Evolutionary conservation across 2,888 invertebrate species (phyloP), one percentile per base, ranked within the genome.

Genomic region (Trachelus iudaicus): DNA sequence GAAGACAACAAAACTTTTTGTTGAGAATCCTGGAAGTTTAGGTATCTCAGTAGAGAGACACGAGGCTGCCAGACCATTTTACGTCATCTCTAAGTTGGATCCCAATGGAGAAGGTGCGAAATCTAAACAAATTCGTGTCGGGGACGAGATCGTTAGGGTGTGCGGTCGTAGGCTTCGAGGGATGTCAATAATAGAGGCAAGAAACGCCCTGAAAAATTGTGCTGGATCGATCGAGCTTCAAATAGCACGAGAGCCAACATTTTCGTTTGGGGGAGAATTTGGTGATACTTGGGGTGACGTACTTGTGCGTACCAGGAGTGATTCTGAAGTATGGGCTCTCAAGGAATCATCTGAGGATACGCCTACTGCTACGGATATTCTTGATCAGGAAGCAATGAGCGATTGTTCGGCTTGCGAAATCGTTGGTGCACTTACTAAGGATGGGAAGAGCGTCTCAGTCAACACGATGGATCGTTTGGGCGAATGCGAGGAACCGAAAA

Each of bases 91-190:
- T 0, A 86, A 82, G 69, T 81, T 91, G 77, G 88, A 90, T 35
- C 75, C 80, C 0, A 81, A 84, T 6, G 90, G 90, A 0, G 90
- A 86, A 11, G 91, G 90, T 0, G 86, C 85, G 0, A 89, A 83
- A 68, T 89, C 89, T 71, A 93, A 93, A 31, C 90, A 93, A 56
- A 91, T 94, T 73, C 88, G 90, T 73, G 89, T 93, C 11, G 94
- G 93, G 3, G 94, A 94, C 85, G 93, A 94, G 84, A 92, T 94
- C 37, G 92, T 94, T 6, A 92, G 93, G 78, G 93, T 94, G 71
- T 93, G 93, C 81, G 94, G 94, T 0, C 92, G 92, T 23, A 91
- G 93, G 40, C 84, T 94, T 71, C 91, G 92, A 6, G 93, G 93
- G 0, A 91, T 94, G 81, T 83, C 86, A 1, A 76, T 85, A 1